Evolutionary conservation across 2,113 vertebrate species (phyloP).

Genomic region (Sarotherodon lohbergeri): DNA sequence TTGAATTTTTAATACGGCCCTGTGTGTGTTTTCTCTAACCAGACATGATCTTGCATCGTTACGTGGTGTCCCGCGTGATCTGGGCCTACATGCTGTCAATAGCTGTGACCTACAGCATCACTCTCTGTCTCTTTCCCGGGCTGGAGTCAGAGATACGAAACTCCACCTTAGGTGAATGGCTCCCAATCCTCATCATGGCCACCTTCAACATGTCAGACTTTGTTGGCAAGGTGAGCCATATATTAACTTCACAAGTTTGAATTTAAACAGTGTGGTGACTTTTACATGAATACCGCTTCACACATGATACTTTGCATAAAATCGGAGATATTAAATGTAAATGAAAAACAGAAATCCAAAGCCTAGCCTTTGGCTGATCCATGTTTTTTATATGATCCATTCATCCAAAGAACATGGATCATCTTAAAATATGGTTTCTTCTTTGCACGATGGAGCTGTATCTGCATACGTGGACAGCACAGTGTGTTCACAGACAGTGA

Average conservation of each 20-base stretch:
- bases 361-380: neutral
- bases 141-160: constrained; percentile 95
- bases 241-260: neutral
- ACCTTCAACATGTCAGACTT: constrained; percentile 98
- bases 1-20: neutral
- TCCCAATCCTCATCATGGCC: constrained; percentile 99
- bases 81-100: constrained; percentile 98
- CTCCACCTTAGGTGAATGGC: constrained; percentile 86
- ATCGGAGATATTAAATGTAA: neutral
- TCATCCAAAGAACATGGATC: neutral
- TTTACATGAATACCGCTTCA: neutral
- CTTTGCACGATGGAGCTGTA: neutral
- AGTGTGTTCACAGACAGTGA: neutral
- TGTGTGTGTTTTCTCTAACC: neutral
- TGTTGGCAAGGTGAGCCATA: constrained; percentile 85
- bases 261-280: neutral
- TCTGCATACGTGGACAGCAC: neutral
- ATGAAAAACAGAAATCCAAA: neutral
- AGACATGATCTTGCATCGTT: constrained; percentile 95
- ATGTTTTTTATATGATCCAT: neutral
- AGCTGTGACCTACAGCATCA: constrained; percentile 95
- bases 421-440: neutral
- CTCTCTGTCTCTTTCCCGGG: constrained; percentile 92
- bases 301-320: neutral
- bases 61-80: constrained; percentile 88